These are phyloP conservation scores for Penaeus indicus DNA, from an alignment of 1,140 invertebrate genomes.

Conservation along the genomic window DNA sequence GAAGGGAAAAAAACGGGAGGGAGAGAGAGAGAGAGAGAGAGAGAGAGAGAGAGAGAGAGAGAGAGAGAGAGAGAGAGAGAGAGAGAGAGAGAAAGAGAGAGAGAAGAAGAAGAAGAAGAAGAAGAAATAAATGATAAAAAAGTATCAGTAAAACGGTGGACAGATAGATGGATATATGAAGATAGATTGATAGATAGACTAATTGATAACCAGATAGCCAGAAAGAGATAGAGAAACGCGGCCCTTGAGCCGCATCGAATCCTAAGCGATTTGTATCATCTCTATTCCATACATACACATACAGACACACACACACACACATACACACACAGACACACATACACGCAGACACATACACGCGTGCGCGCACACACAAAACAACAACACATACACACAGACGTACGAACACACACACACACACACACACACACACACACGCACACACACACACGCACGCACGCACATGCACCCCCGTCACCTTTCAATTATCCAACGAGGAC, in stretches of 20 bases:
- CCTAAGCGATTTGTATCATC: too few relatives aligned
- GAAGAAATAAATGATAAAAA: background rate
- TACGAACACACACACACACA: background rate
- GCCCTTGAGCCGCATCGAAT: background rate
- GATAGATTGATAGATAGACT: too few relatives aligned
- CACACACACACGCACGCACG: background rate
- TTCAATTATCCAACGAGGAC: too few relatives aligned
- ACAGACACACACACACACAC: background rate
- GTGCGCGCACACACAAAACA: background rate
- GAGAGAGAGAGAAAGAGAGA: conserved; percentile 16
- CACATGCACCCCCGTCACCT: too few relatives aligned
- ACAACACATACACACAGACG: background rate
- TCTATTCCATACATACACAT: background rate
- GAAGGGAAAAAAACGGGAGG: conserved; percentile 4
- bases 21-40: background rate
- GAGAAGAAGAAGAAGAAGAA: conserved; percentile 14
- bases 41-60: conserved; percentile 1
- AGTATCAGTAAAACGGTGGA: background rate
- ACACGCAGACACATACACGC: background rate
- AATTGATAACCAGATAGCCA: too few relatives aligned
- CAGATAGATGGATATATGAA: background rate
- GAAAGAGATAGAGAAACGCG: background rate
- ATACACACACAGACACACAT: background rate
- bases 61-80: conserved; percentile 8
- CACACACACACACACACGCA: background rate